phyloP scores from a whole-genome alignment of 2,888 invertebrate species.

The Panorpa germanica region DNA sequence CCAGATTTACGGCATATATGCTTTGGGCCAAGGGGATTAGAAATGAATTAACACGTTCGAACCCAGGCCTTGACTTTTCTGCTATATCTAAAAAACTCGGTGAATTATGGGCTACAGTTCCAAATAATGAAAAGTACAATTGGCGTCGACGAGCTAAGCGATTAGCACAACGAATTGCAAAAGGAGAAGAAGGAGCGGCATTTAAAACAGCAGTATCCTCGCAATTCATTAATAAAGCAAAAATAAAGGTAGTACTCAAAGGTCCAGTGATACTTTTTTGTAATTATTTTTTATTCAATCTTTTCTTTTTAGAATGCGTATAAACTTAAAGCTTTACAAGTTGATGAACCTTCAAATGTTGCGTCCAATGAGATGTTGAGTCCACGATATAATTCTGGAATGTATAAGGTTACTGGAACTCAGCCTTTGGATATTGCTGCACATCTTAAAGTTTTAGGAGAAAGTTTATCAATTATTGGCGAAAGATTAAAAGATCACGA shows the following conservation, averaged over 20 bases:
- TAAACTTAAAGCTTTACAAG: too few species aligned
- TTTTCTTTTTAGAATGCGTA: too few species aligned
- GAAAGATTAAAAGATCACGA: conserved; percentile 84
- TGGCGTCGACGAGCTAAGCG: conserved; percentile 74
- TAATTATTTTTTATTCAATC: too few species aligned
- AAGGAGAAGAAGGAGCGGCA: conserved; percentile 10
- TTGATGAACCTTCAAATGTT: too few species aligned
- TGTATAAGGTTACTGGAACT: conserved; percentile 50
- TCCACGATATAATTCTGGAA: too few species aligned
- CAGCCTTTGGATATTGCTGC: conserved; percentile 82
- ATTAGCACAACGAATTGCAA: conserved; percentile 25
- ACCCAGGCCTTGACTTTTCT: conserved; percentile 67
- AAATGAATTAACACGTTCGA: conserved; percentile 47
- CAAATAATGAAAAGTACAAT: conserved; percentile 39
- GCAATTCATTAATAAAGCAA: too few species aligned
- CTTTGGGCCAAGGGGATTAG: conserved; percentile 76
- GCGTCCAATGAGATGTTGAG: too few species aligned
- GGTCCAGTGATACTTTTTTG: too few species aligned
- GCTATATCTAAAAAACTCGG: conserved; percentile 68
- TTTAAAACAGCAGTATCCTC: too few species aligned
- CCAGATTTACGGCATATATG: conserved; percentile 76
- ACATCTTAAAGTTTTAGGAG: conserved; percentile 77
- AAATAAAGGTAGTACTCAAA: too few species aligned
- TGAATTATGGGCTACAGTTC: conserved; percentile 75
- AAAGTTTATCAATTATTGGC: conserved; percentile 85